Evolutionary conservation across 92 coral and sea anemone genomes (phyloP).

Genomic region (Montipora capitata): DNA sequence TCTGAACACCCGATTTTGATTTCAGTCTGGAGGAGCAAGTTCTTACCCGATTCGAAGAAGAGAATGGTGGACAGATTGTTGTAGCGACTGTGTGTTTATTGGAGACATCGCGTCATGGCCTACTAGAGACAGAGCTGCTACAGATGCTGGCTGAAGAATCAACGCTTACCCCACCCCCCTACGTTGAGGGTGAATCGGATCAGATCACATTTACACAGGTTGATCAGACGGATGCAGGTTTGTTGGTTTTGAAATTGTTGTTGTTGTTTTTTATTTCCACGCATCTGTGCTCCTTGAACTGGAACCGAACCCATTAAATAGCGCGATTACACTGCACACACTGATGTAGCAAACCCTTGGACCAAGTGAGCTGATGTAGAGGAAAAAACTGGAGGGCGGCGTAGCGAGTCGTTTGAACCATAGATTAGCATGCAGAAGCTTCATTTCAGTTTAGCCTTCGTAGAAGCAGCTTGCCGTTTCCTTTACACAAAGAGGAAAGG

Average conservation of each 20-base stretch:
- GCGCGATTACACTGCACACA: no score
- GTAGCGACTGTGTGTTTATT: conserved; percentile 95
- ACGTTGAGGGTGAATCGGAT: conserved; percentile 84
- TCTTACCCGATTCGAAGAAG: conserved; percentile 92
- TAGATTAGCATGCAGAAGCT: no score
- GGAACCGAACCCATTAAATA: no score
- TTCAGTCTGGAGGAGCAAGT: conserved; percentile 98
- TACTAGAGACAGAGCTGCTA: conserved; percentile 94
- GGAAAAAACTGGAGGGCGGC: no score
- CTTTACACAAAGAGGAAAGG: no score
- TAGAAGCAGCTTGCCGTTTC: no score
- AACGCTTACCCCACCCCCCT: conserved; percentile 86
- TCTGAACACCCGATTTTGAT: not conserved
- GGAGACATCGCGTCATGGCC: conserved; percentile 99
- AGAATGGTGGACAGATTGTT: conserved; percentile 96
- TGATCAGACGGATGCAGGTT: conserved; percentile 51
- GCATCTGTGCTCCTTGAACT: not conserved
- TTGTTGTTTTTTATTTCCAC: not conserved
- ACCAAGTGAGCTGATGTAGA: no score
- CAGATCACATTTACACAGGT: conserved; percentile 70
- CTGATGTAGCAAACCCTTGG: no score
- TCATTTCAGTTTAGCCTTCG: no score
- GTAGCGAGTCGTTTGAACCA: no score
- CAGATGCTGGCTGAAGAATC: conserved; percentile 96
- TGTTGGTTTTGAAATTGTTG: not conserved